Base-by-base conservation (phyloP, 2,797 vertebrate species). In the Myotis planiceps region DNA sequence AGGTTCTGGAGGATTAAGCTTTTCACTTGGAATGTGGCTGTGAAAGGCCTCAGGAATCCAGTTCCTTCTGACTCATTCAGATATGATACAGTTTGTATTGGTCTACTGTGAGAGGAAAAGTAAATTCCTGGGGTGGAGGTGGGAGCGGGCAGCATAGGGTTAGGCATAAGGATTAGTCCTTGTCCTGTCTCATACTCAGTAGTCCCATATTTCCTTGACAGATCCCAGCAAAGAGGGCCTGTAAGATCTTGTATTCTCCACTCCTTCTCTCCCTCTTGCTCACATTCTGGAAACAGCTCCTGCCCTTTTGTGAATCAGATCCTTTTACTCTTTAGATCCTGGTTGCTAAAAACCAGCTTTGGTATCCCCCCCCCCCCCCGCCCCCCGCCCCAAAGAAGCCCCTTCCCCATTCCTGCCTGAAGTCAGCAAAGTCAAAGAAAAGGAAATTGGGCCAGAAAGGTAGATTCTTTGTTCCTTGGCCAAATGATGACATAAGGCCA, bases 21-120 rank as follows among this genome's bases (percentile, higher is more conserved):
- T 81, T 90, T 88, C 72, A 32, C 63, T 39, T 87, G 66, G 65
- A 91, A 58, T 1, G 12, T 94, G 80, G n/a, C 79, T 85, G 88
- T 15, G 29, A 51, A 90, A 81, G 34, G 16, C 2, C 79, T n/a
- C 13, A 0, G 1, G 51, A 86, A 85, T 82, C 60, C 29, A 65
- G 42, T 90, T 88, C 88, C 85, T 79, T 85, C 29, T 51, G 86
- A 82, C 37, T 90, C 82, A 34, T 6, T 85, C 49, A 49, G 82
- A 88, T 74, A 47, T 18, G 58, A 63, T 49, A 42, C 2, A 23
- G 42, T 88, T 85, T 75, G 14, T 42, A 55, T 68, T 42, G 34
- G 51, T 25, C 88, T 51, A 29, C 18, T 65, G 5, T 47, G 39
- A 47, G n/a, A 65, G 29, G 74, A 37, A 65, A 84, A 72, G 34